Evolutionary conservation across 2,888 invertebrate genomes (phyloP).

Genomic region (Parnassius mnemosyne): DNA sequence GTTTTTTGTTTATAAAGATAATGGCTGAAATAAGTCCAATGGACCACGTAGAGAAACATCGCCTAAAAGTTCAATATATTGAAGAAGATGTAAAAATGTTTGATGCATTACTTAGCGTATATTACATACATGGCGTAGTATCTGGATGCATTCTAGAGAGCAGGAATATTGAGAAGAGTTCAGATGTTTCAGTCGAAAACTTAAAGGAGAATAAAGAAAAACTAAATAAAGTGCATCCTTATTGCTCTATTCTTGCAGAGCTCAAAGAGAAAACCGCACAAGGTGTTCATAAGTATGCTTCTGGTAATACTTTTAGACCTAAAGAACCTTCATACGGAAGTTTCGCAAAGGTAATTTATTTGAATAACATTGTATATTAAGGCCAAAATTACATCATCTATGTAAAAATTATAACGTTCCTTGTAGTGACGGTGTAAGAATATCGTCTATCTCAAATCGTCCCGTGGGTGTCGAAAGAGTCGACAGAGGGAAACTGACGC

Average conservation of each 20-base stretch:
- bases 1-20: constrained; percentile 78
- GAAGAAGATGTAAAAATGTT: constrained; percentile 84
- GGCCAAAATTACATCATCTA: too few species aligned
- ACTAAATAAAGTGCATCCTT: constrained; percentile 68
- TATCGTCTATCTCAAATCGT: too few species aligned
- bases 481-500: too few species aligned
- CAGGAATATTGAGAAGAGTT: constrained; percentile 49
- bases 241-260: constrained; percentile 62
- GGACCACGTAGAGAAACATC: constrained; percentile 91
- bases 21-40: constrained; percentile 84
- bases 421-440: too few species aligned
- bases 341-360: constrained; percentile 73
- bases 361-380: constrained; percentile 2
- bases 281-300: constrained; percentile 65
- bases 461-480: too few species aligned
- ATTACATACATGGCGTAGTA: constrained; percentile 75
- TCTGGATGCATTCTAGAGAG: constrained; percentile 55
- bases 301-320: constrained; percentile 80
- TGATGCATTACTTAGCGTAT: constrained; percentile 76
- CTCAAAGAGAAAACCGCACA: constrained; percentile 57
- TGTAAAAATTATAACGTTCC: too few species aligned
- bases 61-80: constrained; percentile 85
- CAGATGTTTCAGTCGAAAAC: constrained; percentile 43
- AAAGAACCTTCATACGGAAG: constrained; percentile 69
- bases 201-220: constrained; percentile 42